Conservation (phyloP, 92 coral and sea anemone genomes). For the Paragorgia papillata region DNA sequence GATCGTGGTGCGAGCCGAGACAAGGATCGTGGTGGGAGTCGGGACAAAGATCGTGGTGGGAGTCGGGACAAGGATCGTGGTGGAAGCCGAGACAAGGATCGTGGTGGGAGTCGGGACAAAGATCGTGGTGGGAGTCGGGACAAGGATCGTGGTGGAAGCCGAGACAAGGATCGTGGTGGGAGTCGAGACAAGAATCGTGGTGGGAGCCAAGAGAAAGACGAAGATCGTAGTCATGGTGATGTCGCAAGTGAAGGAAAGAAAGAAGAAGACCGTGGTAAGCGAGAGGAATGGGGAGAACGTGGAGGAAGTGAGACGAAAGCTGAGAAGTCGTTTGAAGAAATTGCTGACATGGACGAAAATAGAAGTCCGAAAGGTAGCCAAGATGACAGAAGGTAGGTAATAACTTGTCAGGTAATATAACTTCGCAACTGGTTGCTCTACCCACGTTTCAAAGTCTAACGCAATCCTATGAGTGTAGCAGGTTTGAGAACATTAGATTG, state of each 20-base stretch:
- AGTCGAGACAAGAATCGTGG: no score
- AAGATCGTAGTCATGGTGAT: conserved; percentile 48
- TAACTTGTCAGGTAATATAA: not conserved
- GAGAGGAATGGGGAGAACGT: not conserved
- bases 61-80: conserved; percentile 49
- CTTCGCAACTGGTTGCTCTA: no score
- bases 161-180: no score
- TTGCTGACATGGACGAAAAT: conserved; percentile 26
- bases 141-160: no score
- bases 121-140: no score
- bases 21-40: conserved; percentile 56
- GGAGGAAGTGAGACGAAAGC: conserved; percentile 55
- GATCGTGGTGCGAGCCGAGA: conserved; percentile 54
- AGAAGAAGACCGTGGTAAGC: conserved; percentile 31
- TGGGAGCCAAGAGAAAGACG: conserved; percentile 38
- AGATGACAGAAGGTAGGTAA: conserved; percentile 40
- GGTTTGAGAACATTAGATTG: no score
- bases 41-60: conserved; percentile 65
- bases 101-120: no score
- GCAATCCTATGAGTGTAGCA: no score
- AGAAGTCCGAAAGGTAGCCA: conserved; percentile 48
- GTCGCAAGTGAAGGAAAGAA: conserved; percentile 42
- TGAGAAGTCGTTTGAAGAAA: conserved; percentile 28
- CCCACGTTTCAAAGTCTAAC: no score
- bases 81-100: no score